Base-by-base conservation (phyloP, 2,113 vertebrate species). In the Craseonycteris thonglongyai region DNA sequence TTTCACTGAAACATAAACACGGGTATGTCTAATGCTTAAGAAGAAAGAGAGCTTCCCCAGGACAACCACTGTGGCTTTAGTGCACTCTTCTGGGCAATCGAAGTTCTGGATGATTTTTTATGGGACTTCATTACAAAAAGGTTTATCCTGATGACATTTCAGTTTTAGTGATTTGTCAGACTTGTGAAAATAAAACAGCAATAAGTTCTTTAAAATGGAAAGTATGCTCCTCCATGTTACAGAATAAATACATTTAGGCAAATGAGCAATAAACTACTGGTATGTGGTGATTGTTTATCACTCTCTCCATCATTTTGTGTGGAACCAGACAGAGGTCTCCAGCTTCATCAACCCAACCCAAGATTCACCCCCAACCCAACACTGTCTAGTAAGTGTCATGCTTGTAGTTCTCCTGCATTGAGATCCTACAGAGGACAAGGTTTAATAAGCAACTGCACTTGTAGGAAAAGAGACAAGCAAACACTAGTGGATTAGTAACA, bases 121-220 rank as follows among this genome's bases (percentile, higher is more conserved):
- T 38, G 76, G 71, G 54, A 30, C 75, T 84, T 71, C 13, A 59
- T 78, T 66, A 95, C 88, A 68, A 59, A 72, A 81, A 92, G 63
- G 84, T 68, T 91, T 63, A 42, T 58, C 92, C 56, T 82, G 65
- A 65, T 87, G 89, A 90, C 88, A 33, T 83, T 58, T 47, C 82
- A 21, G 68, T 87, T 65, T 90, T 35, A 66, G 93, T 83, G 56
- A 94, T 93, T 72, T 88, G 80, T 81, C 90, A 84, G 61, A 63
- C 66, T 11, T 78, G 56, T 69, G 83, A 71, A 91, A 42, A 71
- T 35, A 59, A 38, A 80, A 90, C 65, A 92, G 78, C 45, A 51
- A 42, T 74, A 90, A 35, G 76, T 79, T 75, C 84, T 89, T 88
- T 84, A 75, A 84, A 61, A 76, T 49, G 59, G 66, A 90, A 93